phyloP scores from a whole-genome alignment of 2,888 invertebrate genomes.

The Trilocha varians region DNA sequence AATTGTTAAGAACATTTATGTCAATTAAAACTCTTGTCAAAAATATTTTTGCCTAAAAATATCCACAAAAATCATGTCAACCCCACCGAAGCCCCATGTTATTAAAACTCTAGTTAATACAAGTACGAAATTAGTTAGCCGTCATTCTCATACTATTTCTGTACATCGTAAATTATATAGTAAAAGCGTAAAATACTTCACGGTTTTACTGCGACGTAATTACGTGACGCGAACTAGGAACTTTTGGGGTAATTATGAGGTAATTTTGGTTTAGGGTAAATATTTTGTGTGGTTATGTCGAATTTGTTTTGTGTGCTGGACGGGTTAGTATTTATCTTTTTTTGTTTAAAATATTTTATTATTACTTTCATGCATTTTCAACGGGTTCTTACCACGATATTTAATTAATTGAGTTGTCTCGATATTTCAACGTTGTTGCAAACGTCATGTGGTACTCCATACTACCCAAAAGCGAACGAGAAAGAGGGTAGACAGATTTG shows the following conservation, averaged over 20 bases:
- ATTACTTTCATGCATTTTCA: too few relatives aligned
- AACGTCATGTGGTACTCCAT: too few relatives aligned
- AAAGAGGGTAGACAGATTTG: too few relatives aligned
- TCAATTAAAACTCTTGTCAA: too few relatives aligned
- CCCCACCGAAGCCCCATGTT: constrained; percentile 22
- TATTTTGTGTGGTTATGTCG: not conserved
- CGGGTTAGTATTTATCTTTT: too few relatives aligned
- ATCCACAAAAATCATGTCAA: constrained; percentile 8
- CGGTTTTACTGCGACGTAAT: constrained; percentile 44
- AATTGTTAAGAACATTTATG: too few relatives aligned
- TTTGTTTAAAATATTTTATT: too few relatives aligned
- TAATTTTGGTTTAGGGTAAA: not conserved
- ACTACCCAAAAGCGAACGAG: too few relatives aligned
- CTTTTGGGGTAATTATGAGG: too few relatives aligned
- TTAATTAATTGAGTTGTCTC: too few relatives aligned
- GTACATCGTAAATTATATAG: constrained; percentile 47
- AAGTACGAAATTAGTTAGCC: constrained; percentile 48
- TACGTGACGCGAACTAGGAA: constrained; percentile 23
- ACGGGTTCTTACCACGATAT: too few relatives aligned
- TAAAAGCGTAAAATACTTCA: constrained; percentile 42
- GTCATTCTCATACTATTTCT: constrained; percentile 51
- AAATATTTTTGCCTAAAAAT: not conserved
- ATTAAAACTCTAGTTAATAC: constrained; percentile 43
- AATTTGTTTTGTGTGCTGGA: not conserved
- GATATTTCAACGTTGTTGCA: too few relatives aligned